phyloP scores from a whole-genome alignment of 2,113 vertebrate species.

The Coregonus clupeaformis region DNA sequence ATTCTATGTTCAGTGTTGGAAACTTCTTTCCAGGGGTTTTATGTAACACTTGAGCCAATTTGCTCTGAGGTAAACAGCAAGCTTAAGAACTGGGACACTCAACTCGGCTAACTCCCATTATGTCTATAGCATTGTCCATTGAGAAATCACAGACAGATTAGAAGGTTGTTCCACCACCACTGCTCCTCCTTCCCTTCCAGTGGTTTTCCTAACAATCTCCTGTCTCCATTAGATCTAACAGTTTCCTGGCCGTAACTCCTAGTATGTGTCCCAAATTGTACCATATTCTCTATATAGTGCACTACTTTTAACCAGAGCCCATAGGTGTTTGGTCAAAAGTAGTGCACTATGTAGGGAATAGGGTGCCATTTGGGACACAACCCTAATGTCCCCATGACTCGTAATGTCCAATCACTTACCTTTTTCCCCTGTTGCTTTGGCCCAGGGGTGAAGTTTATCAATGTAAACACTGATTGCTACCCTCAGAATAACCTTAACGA shows the following conservation, averaged over 20 bases:
- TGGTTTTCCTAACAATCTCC: background rate
- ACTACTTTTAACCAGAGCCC: too few species aligned
- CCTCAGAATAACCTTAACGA: conserved; percentile 55
- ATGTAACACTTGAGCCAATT: conserved; percentile 31
- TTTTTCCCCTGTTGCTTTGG: conserved; percentile 4
- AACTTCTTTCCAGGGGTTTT: background rate
- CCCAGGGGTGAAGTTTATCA: conserved; percentile 15
- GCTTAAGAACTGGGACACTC: background rate
- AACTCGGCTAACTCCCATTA: background rate
- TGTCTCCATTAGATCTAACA: background rate
- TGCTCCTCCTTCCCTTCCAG: background rate
- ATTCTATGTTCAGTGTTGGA: background rate
- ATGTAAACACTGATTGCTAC: conserved; percentile 23
- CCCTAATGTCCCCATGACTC: conserved; percentile 6
- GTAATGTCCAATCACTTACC: background rate
- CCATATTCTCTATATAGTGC: too few species aligned
- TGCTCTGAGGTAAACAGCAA: conserved; percentile 2
- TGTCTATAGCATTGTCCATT: too few species aligned
- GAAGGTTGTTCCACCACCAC: background rate
- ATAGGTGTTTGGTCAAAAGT: background rate
- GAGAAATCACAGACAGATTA: background rate
- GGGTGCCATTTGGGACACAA: too few species aligned
- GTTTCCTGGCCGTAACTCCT: background rate
- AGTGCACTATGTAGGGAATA: too few species aligned
- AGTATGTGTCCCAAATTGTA: too few species aligned